Evolutionary conservation across 2,888 invertebrate genomes (phyloP).

Genomic region (Teleogryllus oceanicus): DNA sequence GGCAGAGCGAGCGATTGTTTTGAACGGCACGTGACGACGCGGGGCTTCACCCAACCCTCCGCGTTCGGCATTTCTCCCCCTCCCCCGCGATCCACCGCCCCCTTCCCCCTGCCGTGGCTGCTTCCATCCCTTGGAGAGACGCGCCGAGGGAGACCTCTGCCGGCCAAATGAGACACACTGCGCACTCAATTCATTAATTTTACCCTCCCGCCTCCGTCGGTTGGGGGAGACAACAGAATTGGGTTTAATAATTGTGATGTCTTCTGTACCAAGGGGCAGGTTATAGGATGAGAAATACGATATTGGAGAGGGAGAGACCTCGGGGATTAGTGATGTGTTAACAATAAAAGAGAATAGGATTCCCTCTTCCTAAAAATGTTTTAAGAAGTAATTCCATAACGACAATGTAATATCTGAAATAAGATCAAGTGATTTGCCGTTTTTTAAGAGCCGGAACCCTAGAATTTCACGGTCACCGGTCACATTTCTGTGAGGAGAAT

Average conservation of each 20-base stretch:
- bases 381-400: conserved; percentile 9
- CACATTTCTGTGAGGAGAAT: neutral
- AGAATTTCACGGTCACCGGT: neutral
- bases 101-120: neutral
- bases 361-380: conserved; percentile 9
- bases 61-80: neutral
- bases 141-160: neutral
- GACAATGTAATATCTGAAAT: neutral
- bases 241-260: conserved; percentile 18
- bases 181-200: conserved; percentile 18
- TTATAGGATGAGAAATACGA: conserved; percentile 11
- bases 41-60: neutral
- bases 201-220: neutral
- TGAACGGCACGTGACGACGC: neutral
- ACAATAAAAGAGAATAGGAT: conserved; percentile 9
- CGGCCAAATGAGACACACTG: conserved; percentile 18
- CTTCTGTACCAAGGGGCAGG: conserved; percentile 1
- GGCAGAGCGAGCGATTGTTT: neutral
- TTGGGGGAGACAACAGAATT: conserved; percentile 1
- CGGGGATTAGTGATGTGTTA: conserved; percentile 1
- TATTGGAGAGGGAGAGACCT: neutral
- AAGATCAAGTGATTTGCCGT: neutral
- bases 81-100: neutral
- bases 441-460: neutral
- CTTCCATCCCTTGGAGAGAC: no score